These are phyloP conservation scores for Macquaria australasica DNA, from an alignment of 2,113 vertebrate species.

Conservation along the genomic window DNA sequence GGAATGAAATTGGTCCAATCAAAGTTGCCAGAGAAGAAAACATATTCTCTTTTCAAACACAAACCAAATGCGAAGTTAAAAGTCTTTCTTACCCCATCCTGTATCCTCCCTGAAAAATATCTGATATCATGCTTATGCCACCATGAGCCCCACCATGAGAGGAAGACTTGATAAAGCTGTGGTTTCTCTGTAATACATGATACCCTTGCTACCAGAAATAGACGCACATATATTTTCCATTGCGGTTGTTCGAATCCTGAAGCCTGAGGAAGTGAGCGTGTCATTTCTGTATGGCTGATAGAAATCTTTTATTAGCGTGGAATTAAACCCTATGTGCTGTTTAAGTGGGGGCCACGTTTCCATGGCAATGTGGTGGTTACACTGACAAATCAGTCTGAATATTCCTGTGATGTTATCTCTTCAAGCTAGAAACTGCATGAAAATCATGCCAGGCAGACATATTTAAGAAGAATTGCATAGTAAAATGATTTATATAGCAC, in stretches of 20 bases:
- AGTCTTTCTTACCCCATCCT: neutral
- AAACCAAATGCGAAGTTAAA: neutral
- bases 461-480: neutral
- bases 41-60: neutral
- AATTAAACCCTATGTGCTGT: slow-evolving; percentile 2
- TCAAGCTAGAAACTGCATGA: neutral
- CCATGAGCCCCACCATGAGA: neutral
- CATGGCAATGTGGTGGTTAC: neutral
- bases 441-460: neutral
- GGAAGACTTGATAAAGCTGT: neutral
- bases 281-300: neutral
- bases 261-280: neutral
- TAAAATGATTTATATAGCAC: neutral
- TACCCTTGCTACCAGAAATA: neutral
- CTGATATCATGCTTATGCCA: neutral
- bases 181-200: neutral
- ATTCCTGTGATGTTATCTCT: neutral
- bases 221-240: neutral
- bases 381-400: neutral
- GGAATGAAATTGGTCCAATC: neutral
- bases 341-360: neutral
- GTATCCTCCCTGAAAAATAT: neutral
- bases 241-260: neutral
- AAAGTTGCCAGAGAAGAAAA: neutral
- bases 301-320: neutral